phyloP scores from a whole-genome alignment of 1,140 invertebrate genomes.

The Sminthurides bifidus region DNA sequence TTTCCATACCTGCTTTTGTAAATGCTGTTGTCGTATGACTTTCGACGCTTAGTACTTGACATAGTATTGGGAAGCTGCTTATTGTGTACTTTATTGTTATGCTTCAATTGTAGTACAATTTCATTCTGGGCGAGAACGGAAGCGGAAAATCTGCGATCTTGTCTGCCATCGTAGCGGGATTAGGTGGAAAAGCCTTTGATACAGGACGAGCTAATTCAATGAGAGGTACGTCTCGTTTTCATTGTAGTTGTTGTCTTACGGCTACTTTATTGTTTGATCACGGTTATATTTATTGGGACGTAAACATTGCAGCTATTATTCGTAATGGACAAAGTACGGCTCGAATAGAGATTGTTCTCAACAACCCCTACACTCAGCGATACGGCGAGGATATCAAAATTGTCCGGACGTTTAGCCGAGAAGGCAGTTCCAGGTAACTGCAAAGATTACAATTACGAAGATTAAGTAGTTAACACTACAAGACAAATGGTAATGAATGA shows the following conservation, averaged over 20 bases:
- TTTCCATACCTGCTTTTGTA: too few species aligned
- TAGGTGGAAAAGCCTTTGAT: constrained; percentile 63
- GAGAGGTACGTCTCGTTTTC: background rate
- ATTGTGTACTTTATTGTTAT: too few species aligned
- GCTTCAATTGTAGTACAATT: too few species aligned
- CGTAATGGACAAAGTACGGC: background rate
- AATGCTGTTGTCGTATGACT: too few species aligned
- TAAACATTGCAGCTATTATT: background rate
- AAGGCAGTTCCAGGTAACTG: background rate
- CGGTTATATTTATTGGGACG: constrained; percentile 39
- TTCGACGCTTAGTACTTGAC: too few species aligned
- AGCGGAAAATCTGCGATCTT: constrained; percentile 92
- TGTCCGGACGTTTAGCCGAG: background rate
- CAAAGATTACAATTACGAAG: too few species aligned
- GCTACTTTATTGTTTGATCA: background rate
- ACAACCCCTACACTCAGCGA: background rate
- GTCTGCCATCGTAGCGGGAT: constrained; percentile 68
- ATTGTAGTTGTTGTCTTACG: background rate
- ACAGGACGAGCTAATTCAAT: constrained; percentile 64
- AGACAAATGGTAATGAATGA: too few species aligned
- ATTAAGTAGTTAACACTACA: too few species aligned
- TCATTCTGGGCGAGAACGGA: constrained; percentile 80
- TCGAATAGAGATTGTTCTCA: background rate
- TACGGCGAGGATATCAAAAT: background rate
- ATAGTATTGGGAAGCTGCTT: too few species aligned